Percentiles rank a stretch among this genome's conserved stretches.
Evolutionary conservation across 2,797 vertebrate genomes (phyloP).

Genomic region (Lateolabrax maculatus): DNA sequence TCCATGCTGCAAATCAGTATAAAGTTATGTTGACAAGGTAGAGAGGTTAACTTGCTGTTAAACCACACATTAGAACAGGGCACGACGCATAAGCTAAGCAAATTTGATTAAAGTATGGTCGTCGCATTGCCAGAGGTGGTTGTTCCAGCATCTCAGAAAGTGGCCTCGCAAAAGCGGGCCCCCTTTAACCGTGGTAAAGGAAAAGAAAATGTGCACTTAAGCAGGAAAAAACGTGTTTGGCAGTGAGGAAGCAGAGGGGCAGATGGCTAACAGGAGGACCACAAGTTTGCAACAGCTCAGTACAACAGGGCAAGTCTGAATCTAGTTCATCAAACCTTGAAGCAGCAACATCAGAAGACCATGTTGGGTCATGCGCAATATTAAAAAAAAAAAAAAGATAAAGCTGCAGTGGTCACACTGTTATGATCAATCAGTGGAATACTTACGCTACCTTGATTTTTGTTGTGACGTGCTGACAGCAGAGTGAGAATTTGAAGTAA

Average conservation of each 20-base stretch:
- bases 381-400: neutral
- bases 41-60: neutral
- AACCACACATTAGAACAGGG: neutral
- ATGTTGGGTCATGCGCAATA: neutral
- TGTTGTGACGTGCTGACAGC: neutral
- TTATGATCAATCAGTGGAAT: neutral
- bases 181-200: conserved; percentile 21
- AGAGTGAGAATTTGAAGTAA: conserved; percentile 19
- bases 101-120: conserved; percentile 27
- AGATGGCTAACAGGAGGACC: conserved; percentile 17
- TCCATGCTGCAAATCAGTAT: neutral
- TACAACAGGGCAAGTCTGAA: neutral
- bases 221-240: conserved; percentile 51
- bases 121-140: conserved; percentile 36
- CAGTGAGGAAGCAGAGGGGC: conserved; percentile 45
- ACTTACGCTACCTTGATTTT: neutral
- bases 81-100: neutral
- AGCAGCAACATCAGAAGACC: neutral
- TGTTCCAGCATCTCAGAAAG: conserved; percentile 34
- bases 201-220: conserved; percentile 39
- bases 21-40: neutral
- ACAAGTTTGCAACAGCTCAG: conserved; percentile 19
- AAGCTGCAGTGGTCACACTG: neutral
- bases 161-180: too few relatives aligned
- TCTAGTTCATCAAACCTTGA: conserved; percentile 23